Conservation (phyloP, 2,113 vertebrate genomes). For the Pelmatolapia mariae region DNA sequence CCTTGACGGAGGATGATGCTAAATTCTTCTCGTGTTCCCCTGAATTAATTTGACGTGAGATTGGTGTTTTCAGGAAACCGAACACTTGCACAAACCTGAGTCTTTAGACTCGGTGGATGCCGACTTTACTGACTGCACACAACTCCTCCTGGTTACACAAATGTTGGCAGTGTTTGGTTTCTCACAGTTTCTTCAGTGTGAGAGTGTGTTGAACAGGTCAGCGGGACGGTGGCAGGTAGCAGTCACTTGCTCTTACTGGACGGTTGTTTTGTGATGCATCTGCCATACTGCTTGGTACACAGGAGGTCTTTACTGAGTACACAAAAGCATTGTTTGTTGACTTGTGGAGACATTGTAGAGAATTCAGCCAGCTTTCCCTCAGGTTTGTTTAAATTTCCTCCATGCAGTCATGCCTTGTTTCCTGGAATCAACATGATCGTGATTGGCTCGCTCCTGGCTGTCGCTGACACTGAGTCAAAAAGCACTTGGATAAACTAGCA, state of each 20-base stretch:
- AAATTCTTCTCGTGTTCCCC: not conserved
- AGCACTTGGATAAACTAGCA: not conserved
- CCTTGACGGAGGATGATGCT: not conserved
- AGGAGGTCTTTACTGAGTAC: not conserved
- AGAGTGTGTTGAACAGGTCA: not conserved
- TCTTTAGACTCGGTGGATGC: not conserved
- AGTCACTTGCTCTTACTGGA: not conserved
- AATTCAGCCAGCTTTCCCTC: not conserved
- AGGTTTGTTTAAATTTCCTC: not conserved
- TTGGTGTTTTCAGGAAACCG: not conserved
- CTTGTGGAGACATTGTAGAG: not conserved
- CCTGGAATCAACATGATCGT: not conserved
- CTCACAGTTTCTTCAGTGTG: not conserved
- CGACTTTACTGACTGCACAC: not conserved
- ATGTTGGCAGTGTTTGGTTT: not conserved
- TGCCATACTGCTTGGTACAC: not conserved
- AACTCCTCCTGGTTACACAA: not conserved
- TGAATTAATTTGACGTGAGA: not conserved
- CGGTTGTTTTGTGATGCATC: not conserved
- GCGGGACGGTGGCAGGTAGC: not conserved
- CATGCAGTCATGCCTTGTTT: not conserved
- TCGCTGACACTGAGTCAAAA: not conserved
- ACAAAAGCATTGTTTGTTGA: not conserved
- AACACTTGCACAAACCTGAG: not conserved
- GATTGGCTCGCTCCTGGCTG: not conserved